Evolutionary conservation across 2,888 invertebrate species (phyloP).

Genomic region (Pristionchus entomophagus): DNA sequence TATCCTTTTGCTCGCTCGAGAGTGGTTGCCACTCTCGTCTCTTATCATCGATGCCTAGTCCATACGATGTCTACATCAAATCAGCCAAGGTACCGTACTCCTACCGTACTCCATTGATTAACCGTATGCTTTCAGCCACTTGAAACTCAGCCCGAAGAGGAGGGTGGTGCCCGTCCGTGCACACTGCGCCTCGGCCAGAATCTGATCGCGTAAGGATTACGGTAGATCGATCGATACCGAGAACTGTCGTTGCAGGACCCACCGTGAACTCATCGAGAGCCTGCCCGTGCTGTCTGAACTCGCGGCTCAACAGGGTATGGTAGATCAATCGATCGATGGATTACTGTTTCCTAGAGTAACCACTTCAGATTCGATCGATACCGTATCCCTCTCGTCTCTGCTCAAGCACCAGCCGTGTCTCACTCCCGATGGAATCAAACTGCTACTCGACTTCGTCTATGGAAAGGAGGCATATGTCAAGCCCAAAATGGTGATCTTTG

Average conservation of each 20-base stretch:
- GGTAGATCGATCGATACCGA: neutral
- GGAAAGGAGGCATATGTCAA: neutral
- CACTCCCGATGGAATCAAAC: neutral
- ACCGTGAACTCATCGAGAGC: neutral
- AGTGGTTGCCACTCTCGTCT: neutral
- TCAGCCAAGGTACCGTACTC: neutral
- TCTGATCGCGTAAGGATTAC: conserved; percentile 31
- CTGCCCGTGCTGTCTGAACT: neutral
- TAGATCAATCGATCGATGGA: neutral
- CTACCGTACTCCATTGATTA: neutral
- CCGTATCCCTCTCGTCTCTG: neutral
- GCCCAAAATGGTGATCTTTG: neutral
- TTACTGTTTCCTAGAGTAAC: neutral
- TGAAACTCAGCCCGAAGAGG: neutral
- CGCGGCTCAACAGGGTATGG: neutral
- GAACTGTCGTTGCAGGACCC: neutral
- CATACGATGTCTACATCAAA: conserved; percentile 26
- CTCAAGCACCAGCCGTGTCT: conserved; percentile 15
- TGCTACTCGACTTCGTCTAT: neutral
- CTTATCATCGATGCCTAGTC: neutral
- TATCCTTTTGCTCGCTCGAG: neutral
- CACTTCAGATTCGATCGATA: neutral
- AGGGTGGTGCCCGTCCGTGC: neutral
- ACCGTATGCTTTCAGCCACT: conserved; percentile 12
- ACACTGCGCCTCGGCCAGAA: neutral